A percentile compares a stretch with the other conserved stretches of the same genome.
Conservation (phyloP, 2,113 vertebrate species). For the Corythoichthys intestinalis region DNA sequence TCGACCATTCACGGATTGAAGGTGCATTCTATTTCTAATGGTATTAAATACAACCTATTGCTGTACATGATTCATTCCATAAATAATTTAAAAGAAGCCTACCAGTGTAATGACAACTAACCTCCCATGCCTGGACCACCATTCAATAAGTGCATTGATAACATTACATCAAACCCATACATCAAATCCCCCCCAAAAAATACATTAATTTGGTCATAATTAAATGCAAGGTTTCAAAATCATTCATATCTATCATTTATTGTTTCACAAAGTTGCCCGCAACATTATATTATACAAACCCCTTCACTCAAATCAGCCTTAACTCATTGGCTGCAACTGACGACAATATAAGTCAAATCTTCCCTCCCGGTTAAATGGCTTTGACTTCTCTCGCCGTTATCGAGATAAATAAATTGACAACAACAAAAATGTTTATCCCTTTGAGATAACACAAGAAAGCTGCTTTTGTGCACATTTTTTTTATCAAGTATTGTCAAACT, state of each 20-base stretch:
- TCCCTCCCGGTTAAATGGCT: no score
- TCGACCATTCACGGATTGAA: slow-evolving; percentile 12
- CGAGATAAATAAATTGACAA: no score
- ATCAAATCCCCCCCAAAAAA: not conserved
- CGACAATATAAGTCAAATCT: no score
- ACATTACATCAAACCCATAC: slow-evolving; percentile 30
- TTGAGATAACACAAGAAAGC: not conserved
- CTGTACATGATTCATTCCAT: slow-evolving; percentile 28
- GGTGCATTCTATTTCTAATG: slow-evolving; percentile 59
- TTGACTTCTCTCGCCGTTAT: no score
- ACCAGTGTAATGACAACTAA: slow-evolving; percentile 24
- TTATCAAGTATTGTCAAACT: slow-evolving; percentile 15
- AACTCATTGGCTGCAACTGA: no score
- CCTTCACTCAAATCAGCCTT: not conserved
- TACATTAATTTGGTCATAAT: slow-evolving; percentile 64
- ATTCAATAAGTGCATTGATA: slow-evolving; percentile 21
- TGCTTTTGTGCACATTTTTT: not conserved
- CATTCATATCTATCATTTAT: slow-evolving; percentile 16
- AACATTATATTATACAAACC: slow-evolving; percentile 9
- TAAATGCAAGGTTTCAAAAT: slow-evolving; percentile 21
- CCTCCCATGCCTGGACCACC: not conserved
- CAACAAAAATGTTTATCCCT: not conserved
- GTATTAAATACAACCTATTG: slow-evolving; percentile 23
- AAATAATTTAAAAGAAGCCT: slow-evolving; percentile 36
- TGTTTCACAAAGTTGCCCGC: slow-evolving; percentile 38